A percentile compares a stretch with the other conserved stretches of the same genome.
phyloP scores from a whole-genome alignment of 1,140 invertebrate species.

The Diploscapter pachys region DNA sequence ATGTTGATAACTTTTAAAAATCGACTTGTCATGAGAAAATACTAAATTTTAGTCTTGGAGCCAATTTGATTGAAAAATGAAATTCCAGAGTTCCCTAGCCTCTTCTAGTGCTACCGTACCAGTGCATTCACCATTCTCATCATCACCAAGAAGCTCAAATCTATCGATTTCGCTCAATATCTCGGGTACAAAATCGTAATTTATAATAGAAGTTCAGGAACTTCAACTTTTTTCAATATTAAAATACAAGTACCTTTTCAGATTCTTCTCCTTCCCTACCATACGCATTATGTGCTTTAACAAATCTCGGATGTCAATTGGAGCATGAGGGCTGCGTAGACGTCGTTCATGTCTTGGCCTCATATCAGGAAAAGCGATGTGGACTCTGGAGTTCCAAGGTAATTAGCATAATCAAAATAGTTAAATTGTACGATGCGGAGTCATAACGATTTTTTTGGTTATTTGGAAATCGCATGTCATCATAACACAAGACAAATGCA shows the following conservation, averaged over 20 bases:
- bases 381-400: conserved; percentile 7
- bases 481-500: too few relatives aligned
- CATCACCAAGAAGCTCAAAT: too few relatives aligned
- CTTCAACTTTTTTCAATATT: too few relatives aligned
- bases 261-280: conserved; percentile 17
- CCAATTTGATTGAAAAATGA: neutral
- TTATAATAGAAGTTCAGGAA: too few relatives aligned
- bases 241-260: too few relatives aligned
- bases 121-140: too few relatives aligned
- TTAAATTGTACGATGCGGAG: too few relatives aligned
- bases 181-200: too few relatives aligned
- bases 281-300: conserved; percentile 49
- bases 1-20: neutral
- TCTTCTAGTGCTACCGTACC: neutral
- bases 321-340: conserved; percentile 36
- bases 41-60: neutral
- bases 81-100: neutral
- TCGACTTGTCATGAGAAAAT: neutral
- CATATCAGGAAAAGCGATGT: conserved; percentile 25
- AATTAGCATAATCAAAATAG: too few relatives aligned
- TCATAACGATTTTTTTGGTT: too few relatives aligned
- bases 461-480: too few relatives aligned
- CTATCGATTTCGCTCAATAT: too few relatives aligned
- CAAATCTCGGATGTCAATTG: conserved; percentile 53
- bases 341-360: conserved; percentile 21